phyloP scores from a whole-genome alignment of 2,888 invertebrate genomes.

The Nebria brevicollis region DNA sequence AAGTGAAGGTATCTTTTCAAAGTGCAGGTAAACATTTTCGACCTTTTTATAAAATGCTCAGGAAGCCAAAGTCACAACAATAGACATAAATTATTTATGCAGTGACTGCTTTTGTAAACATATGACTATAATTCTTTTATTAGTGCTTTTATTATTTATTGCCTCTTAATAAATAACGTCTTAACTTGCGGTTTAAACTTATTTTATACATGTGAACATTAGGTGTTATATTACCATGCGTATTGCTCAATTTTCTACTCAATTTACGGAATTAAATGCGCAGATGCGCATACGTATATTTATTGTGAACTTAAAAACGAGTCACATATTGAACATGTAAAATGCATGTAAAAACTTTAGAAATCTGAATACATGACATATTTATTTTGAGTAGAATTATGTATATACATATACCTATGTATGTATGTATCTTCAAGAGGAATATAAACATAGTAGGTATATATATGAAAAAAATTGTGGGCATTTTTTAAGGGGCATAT shows the following conservation, averaged over 20 bases:
- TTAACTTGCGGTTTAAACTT: not conserved
- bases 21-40: not conserved
- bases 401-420: too few species aligned
- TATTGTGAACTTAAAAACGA: too few species aligned
- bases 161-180: not conserved
- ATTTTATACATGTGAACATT: not conserved
- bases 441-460: not conserved
- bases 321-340: not conserved
- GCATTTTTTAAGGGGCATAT: conserved; percentile 34
- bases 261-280: not conserved
- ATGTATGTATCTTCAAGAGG: too few species aligned
- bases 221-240: not conserved
- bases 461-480: not conserved
- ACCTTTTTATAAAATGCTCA: not conserved
- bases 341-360: not conserved
- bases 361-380: not conserved
- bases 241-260: not conserved
- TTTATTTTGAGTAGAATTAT: not conserved
- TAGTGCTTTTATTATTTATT: not conserved
- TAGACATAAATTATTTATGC: not conserved
- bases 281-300: too few species aligned
- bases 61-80: not conserved
- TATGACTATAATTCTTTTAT: not conserved
- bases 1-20: not conserved
- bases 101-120: not conserved